These are phyloP conservation scores for Theropithecus gelada DNA, from an alignment of 2,113 vertebrate genomes.

Conservation along the genomic window DNA sequence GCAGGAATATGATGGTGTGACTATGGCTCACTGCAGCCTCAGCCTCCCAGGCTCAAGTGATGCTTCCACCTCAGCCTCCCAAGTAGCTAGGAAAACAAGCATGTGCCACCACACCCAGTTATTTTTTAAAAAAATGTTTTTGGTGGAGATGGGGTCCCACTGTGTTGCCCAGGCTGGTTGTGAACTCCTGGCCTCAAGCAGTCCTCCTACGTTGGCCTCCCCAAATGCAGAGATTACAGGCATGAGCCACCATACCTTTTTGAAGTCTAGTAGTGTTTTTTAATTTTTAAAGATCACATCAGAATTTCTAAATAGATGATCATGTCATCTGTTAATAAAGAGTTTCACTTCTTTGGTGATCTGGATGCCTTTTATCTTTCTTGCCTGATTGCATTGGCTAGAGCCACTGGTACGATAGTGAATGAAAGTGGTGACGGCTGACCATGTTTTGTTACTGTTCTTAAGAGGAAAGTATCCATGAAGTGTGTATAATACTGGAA, in stretches of 20 bases:
- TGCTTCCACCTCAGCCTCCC: too few species aligned
- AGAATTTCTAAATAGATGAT: not conserved
- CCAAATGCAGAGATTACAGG: too few species aligned
- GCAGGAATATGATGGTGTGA: too few species aligned
- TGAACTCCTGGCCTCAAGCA: too few species aligned
- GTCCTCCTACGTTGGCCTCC: too few species aligned
- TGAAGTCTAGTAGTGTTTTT: not conserved
- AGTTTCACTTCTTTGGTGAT: not conserved
- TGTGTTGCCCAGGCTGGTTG: too few species aligned
- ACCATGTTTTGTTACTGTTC: not conserved
- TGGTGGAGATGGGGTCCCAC: too few species aligned
- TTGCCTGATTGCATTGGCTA: not conserved
- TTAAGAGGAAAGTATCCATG: not conserved
- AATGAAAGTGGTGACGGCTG: not conserved
- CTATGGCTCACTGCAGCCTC: too few species aligned
- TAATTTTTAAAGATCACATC: not conserved
- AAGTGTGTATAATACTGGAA: not conserved
- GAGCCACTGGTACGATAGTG: not conserved
- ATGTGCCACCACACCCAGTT: too few species aligned
- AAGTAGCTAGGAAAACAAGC: too few species aligned
- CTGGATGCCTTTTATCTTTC: not conserved
- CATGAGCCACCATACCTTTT: not conserved
- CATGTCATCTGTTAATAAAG: not conserved
- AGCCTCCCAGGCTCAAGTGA: too few species aligned
- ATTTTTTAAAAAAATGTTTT: too few species aligned